Conservation (phyloP, 2,113 vertebrate species). For the Muntiacus reevesi region DNA sequence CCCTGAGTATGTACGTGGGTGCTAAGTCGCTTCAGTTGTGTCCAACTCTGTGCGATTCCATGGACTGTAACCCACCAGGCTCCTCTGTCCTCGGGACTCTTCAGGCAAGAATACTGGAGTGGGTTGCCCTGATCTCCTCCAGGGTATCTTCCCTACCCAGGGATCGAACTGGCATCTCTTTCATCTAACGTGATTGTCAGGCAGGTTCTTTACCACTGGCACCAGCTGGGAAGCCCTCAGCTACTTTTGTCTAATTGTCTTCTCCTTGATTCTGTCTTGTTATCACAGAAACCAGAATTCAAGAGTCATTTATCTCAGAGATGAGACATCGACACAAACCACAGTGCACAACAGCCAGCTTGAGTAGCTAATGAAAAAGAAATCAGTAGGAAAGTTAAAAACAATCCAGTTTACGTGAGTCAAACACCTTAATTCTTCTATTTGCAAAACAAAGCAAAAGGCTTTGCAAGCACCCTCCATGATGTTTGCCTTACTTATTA, state of each 20-base stretch:
- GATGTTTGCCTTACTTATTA: background rate
- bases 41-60: background rate
- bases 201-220: background rate
- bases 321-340: conserved; percentile 80
- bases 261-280: conserved; percentile 28
- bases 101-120: background rate
- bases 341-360: conserved; percentile 78
- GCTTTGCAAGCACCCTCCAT: too few species aligned
- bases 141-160: background rate
- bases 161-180: background rate
- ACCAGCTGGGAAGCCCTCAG: background rate
- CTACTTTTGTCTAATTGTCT: background rate
- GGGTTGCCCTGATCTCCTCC: background rate
- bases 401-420: background rate
- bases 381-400: background rate
- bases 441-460: background rate
- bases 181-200: background rate
- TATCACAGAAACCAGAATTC: conserved; percentile 82
- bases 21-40: rapidly evolving
- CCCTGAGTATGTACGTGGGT: background rate
- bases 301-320: conserved; percentile 81
- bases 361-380: conserved; percentile 73
- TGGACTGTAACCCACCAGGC: background rate
- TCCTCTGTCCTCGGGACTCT: background rate
- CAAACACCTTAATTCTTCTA: background rate